Conservation (phyloP, 2,888 invertebrate species). For the Muschampia plurimacula region DNA sequence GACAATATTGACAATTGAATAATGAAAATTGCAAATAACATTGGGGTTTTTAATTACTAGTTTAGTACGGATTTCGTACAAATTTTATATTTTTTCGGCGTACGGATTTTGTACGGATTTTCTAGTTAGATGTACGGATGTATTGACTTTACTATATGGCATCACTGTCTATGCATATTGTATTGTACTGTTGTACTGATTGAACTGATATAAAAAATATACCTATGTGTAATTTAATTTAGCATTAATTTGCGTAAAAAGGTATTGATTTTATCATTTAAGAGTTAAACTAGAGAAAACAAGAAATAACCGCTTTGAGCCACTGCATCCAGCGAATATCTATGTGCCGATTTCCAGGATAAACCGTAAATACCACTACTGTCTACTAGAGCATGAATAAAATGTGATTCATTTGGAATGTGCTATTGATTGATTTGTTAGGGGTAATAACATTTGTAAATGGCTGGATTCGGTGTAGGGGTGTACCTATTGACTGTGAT, state of each 20-base stretch:
- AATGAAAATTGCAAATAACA: no score
- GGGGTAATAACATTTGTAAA: slow-evolving; percentile 46
- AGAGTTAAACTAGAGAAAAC: slow-evolving; percentile 46
- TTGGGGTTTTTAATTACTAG: background rate
- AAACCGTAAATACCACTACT: slow-evolving; percentile 53
- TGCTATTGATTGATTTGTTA: slow-evolving; percentile 19
- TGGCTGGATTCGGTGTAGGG: slow-evolving; percentile 87
- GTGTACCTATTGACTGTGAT: slow-evolving; percentile 87
- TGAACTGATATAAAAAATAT: no score
- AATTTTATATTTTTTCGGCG: no score
- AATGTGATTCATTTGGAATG: slow-evolving; percentile 30
- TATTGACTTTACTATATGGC: no score
- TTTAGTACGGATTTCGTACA: no score
- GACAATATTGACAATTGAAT: no score
- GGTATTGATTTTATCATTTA: slow-evolving; percentile 51
- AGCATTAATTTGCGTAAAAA: background rate
- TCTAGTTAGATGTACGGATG: no score
- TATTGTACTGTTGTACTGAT: no score
- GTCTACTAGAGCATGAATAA: slow-evolving; percentile 55
- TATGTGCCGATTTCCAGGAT: slow-evolving; percentile 55
- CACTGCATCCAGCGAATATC: slow-evolving; percentile 41
- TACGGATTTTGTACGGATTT: no score
- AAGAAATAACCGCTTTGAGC: slow-evolving; percentile 55
- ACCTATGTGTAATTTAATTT: slow-evolving; percentile 29
- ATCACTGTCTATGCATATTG: no score